Evolutionary conservation across 2,113 vertebrate genomes (phyloP).

Genomic region (Crotalus viridis): DNA sequence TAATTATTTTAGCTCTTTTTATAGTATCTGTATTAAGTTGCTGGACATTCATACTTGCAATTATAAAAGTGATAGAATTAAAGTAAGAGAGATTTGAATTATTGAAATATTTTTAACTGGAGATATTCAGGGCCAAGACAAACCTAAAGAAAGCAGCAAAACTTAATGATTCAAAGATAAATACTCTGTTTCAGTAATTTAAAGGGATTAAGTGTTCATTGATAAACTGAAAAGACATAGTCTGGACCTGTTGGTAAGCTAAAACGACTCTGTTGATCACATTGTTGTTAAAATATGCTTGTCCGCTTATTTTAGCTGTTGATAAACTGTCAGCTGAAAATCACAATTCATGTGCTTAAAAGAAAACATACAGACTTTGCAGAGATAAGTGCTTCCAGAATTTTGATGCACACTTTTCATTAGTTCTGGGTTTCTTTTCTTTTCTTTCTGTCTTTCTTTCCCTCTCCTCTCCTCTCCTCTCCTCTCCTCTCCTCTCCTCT

Average conservation of each 20-base stretch:
- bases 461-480: too few species aligned
- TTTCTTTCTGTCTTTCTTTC: not conserved
- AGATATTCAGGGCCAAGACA: conserved; percentile 61
- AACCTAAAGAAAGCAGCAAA: conserved; percentile 62
- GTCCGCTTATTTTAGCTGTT: not conserved
- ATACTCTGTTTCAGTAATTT: conserved; percentile 62
- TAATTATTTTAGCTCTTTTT: conserved; percentile 73
- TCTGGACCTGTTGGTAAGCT: not conserved
- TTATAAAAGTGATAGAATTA: conserved; percentile 65
- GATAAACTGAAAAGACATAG: conserved; percentile 13
- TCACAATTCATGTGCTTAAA: not conserved
- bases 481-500: too few species aligned
- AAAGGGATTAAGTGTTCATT: conserved; percentile 39
- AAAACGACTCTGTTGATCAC: not conserved
- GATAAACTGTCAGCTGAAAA: conserved; percentile 20
- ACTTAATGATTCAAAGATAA: conserved; percentile 67
- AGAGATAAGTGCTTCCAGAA: not conserved
- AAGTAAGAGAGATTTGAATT: conserved; percentile 68
- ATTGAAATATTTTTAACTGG: conserved; percentile 73
- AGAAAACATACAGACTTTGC: not conserved
- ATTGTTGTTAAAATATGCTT: conserved; percentile 2
- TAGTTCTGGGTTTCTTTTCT: accelerated
- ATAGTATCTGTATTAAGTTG: conserved; percentile 68
- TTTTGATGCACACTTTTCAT: not conserved
- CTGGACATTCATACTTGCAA: conserved; percentile 66